Evolutionary conservation across 2,113 vertebrate genomes (phyloP), one percentile per base, ranked within the genome.

Genomic region (Leptocoma aspasia): DNA sequence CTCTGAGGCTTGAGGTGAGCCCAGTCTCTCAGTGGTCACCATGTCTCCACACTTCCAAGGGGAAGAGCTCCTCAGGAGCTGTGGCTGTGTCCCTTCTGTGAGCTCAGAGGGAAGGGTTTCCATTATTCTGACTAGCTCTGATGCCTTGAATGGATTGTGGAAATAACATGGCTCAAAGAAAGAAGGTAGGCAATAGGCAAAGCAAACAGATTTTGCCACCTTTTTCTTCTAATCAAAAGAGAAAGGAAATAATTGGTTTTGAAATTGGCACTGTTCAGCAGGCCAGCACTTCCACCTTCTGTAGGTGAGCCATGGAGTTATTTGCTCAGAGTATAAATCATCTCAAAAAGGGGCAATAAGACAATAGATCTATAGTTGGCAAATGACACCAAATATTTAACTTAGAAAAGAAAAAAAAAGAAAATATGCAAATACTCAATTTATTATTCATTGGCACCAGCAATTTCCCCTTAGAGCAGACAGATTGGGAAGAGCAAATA

Each of bases 21-120:
- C 56, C 1, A 1, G 0, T 60, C n/a, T 82, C 41, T 61, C 11
- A 2, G 16, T 17, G 14, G 16, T 31, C 1, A 1, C 28, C 3
- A 2, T 2, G 1, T 83, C 50, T 35, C 1, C 3, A 35, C 7
- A 49, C 2, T 88, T 64, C 50, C 28, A 50, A 73, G n/a, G 27
- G 14, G 8, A 87, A 39, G 15, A 30, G 14, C 5, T 80, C 26
- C 49, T 76, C 10, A 16, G 28, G 35, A 79, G 23, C 64, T 14
- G 27, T 8, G 16, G 13, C 21, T 47, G 17, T 71, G 56, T 41
- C 35, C 19, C 59, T 60, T 30, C 49, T 23, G 24, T 33, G 42
- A 70, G 42, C 30, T 59, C 35, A 13, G 50, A 59, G 54, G 54
- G 39, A 86, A 76, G 28, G 23, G 8, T 35, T 21, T 80, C 35